phyloP scores from a whole-genome alignment of 92 coral and sea anemone genomes.

The Epizoanthus scotinus region DNA sequence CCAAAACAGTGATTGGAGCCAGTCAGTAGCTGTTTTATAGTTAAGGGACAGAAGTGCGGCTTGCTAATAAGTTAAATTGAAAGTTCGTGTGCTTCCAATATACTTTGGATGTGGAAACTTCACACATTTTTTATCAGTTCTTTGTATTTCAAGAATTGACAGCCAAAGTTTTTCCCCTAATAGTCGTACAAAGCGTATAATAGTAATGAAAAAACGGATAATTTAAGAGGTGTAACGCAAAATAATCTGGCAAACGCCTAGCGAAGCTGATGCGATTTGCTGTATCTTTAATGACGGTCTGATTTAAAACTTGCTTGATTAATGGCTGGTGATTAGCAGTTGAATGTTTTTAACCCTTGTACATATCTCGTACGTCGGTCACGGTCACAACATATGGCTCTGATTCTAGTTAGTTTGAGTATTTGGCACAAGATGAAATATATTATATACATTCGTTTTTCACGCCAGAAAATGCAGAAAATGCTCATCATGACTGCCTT shows the following conservation, averaged over 20 bases:
- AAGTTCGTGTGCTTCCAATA: conserved; percentile 4
- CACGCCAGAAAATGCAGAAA: not conserved
- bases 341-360: not conserved
- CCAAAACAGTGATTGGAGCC: no score
- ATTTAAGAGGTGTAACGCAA: not conserved
- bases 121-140: not conserved
- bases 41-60: not conserved
- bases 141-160: conserved; percentile 17
- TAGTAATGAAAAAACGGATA: not conserved
- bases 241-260: no score
- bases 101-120: not conserved
- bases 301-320: conserved; percentile 12
- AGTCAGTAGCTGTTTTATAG: not conserved
- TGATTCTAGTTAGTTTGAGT: not conserved
- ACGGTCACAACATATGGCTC: not conserved
- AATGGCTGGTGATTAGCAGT: not conserved
- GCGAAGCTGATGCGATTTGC: not conserved
- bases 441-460: not conserved
- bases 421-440: not conserved
- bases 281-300: conserved; percentile 16
- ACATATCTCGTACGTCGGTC: not conserved
- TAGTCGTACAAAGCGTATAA: conserved; percentile 20
- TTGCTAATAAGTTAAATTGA: not conserved
- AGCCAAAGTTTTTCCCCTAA: not conserved
- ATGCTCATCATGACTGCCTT: not conserved